Conservation (phyloP, 2,797 vertebrate genomes). For the Sebastiscus tertius region DNA sequence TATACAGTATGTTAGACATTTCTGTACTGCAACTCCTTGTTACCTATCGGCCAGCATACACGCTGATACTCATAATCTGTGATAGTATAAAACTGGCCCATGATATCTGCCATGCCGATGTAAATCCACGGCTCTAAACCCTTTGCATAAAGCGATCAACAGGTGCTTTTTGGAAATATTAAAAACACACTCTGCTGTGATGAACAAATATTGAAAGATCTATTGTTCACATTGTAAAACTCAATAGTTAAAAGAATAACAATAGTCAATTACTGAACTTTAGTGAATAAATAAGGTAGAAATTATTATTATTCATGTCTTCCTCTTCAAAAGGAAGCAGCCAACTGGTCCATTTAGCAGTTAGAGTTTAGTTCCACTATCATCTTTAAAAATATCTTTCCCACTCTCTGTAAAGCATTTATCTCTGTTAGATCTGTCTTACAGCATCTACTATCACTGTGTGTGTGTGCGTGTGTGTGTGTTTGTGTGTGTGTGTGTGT, state of each 20-base stretch:
- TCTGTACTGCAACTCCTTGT: neutral
- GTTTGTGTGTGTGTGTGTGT: conserved; percentile 13
- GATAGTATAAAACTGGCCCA: neutral
- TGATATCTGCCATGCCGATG: neutral
- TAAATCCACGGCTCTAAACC: neutral
- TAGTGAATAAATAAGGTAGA: neutral
- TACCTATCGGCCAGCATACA: neutral
- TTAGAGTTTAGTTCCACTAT: neutral
- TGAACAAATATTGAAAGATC: neutral
- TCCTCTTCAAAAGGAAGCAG: neutral
- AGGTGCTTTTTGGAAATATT: neutral
- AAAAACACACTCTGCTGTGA: neutral
- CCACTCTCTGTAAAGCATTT: neutral
- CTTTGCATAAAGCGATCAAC: neutral
- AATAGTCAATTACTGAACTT: neutral
- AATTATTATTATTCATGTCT: neutral
- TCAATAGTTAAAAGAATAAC: neutral
- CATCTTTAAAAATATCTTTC: neutral
- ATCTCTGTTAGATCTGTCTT: neutral
- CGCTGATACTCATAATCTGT: neutral
- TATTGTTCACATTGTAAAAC: neutral
- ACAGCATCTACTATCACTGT: neutral
- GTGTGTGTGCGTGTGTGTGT: conserved; percentile 19
- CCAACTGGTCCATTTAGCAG: neutral
- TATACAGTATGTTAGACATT: neutral